These are phyloP conservation scores for Schmidtea mediterranea DNA, from an alignment of 1,140 invertebrate species.

Conservation along the genomic window DNA sequence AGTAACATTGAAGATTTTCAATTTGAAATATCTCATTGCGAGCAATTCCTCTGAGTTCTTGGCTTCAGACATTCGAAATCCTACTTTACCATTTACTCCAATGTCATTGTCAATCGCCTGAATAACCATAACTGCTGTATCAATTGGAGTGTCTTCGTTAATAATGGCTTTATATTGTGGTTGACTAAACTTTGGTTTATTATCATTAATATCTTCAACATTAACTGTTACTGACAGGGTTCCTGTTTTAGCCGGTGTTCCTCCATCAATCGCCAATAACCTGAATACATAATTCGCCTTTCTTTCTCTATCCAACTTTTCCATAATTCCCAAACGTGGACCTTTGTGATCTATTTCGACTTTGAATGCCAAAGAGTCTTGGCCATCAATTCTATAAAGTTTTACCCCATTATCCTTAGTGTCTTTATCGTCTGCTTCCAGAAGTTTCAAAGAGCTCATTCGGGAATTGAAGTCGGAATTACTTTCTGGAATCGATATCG, in stretches of 20 bases:
- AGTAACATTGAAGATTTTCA: not conserved
- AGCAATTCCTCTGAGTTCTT: not conserved
- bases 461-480: not conserved
- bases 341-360: not conserved
- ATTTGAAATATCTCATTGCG: not conserved
- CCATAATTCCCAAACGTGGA: not conserved
- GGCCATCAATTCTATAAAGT: not conserved
- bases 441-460: not conserved
- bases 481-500: not conserved
- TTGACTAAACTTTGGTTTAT: constrained; percentile 53
- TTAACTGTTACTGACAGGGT: constrained; percentile 69
- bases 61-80: not conserved
- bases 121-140: constrained; percentile 50
- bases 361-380: not conserved
- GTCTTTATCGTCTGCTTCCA: not conserved
- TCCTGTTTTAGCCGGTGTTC: constrained; percentile 54
- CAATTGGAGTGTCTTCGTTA: constrained; percentile 56
- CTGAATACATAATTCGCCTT: not conserved
- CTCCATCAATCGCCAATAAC: constrained; percentile 59
- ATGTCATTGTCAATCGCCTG: constrained; percentile 53
- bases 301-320: not conserved
- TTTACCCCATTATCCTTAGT: not conserved
- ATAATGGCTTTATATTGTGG: constrained; percentile 49
- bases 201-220: constrained; percentile 49
- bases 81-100: constrained; percentile 30